A percentile compares a stretch with the other conserved stretches of the same genome.
Evolutionary conservation across 2,797 vertebrate species (phyloP).

Genomic region (Vespertilio murinus): DNA sequence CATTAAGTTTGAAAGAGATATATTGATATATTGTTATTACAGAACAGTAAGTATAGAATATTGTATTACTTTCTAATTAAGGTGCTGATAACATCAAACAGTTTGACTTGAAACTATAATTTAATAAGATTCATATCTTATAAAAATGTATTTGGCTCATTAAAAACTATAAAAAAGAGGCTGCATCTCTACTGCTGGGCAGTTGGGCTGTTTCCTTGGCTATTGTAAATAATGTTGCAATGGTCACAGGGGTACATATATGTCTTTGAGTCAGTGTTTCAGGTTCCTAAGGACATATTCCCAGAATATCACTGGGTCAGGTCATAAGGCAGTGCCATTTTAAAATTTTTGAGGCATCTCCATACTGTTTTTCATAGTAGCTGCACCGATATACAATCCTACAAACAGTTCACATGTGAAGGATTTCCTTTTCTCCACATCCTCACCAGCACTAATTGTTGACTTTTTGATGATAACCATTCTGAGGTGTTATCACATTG

Average conservation of each 20-base stretch:
- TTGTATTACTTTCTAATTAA: conserved; percentile 9
- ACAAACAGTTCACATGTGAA: background rate
- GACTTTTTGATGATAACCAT: background rate
- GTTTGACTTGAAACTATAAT: background rate
- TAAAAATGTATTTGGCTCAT: background rate
- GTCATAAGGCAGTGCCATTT: background rate
- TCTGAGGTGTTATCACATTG: background rate
- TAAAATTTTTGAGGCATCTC: background rate
- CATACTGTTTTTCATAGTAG: background rate
- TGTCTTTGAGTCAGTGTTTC: background rate
- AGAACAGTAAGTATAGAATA: background rate
- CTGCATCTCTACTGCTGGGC: background rate
- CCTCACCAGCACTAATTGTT: background rate
- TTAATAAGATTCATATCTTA: background rate
- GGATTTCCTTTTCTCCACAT: background rate
- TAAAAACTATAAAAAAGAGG: background rate
- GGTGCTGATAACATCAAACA: background rate
- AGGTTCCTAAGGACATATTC: background rate
- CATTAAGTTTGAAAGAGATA: background rate
- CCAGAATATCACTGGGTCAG: background rate
- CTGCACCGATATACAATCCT: background rate
- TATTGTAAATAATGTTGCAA: background rate
- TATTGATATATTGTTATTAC: background rate
- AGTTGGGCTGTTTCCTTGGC: background rate
- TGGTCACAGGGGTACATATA: background rate